These are phyloP conservation scores for Crenuchus spilurus DNA, from an alignment of 2,797 vertebrate species.

Conservation along the genomic window DNA sequence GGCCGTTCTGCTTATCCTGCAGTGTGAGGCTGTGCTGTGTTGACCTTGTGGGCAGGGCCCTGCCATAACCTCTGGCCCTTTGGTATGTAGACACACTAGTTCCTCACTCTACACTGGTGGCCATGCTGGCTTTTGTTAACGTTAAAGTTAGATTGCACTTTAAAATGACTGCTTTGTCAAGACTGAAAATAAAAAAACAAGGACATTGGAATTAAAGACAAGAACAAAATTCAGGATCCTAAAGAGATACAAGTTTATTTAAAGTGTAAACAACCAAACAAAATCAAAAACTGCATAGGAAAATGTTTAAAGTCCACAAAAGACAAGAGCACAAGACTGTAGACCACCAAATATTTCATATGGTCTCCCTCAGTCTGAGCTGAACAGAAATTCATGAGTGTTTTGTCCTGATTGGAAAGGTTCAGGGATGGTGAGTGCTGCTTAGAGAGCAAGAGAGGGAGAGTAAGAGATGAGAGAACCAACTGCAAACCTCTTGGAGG, in stretches of 20 bases:
- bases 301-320: constrained; percentile 99
- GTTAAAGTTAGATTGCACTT: constrained; percentile 3
- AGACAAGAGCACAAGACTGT: constrained; percentile 87
- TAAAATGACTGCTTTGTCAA: background rate
- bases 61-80: constrained; percentile 47
- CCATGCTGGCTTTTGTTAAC: constrained; percentile 33
- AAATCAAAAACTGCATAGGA: constrained; percentile 94
- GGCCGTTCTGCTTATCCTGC: constrained; percentile 42
- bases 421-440: constrained; percentile 27
- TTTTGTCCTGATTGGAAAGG: constrained; percentile 35
- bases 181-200: background rate
- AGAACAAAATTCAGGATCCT: constrained; percentile 58
- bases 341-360: constrained; percentile 78
- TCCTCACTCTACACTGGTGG: constrained; percentile 44
- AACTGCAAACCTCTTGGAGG: constrained; percentile 45
- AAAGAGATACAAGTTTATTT: constrained; percentile 95
- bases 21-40: constrained; percentile 37
- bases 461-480: constrained; percentile 8
- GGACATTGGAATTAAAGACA: constrained; percentile 37
- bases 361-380: constrained; percentile 82
- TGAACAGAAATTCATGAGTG: constrained; percentile 74
- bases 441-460: constrained; percentile 24
- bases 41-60: constrained; percentile 52
- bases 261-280: constrained; percentile 80
- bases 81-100: constrained; percentile 52